phyloP scores from a whole-genome alignment of 2,888 invertebrate genomes.

The Dugesia japonica region DNA sequence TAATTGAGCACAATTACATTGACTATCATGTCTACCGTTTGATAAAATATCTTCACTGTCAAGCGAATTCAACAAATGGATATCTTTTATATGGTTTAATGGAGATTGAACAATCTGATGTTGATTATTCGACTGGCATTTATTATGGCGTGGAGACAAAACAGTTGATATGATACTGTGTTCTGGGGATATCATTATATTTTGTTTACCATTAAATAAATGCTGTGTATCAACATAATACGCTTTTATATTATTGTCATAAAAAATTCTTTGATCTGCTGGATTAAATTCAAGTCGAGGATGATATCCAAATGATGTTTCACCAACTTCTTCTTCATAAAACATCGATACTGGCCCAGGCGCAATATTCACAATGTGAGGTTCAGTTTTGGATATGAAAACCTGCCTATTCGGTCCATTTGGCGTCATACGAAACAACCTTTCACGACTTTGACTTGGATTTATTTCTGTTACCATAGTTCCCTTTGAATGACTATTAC shows the following conservation, averaged over 20 bases:
- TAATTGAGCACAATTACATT: not conserved
- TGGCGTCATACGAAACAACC: not conserved
- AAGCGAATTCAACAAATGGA: not conserved
- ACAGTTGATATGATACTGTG: constrained; percentile 15
- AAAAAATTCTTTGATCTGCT: constrained; percentile 9
- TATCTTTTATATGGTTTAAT: constrained; percentile 4
- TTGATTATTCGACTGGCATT: not conserved
- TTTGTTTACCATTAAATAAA: constrained; percentile 13
- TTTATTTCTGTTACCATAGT: not conserved
- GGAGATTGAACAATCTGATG: not conserved
- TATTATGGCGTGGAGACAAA: constrained; percentile 15
- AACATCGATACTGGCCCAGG: not conserved
- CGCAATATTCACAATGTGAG: not conserved
- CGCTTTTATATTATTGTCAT: not conserved
- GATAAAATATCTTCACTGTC: constrained; percentile 10
- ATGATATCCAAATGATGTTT: constrained; percentile 3
- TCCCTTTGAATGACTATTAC: not conserved
- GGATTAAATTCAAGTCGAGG: not conserved
- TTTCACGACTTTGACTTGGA: not conserved
- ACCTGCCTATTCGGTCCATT: not conserved
- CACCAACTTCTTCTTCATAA: not conserved
- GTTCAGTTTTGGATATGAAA: constrained; percentile 5
- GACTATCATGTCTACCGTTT: not conserved
- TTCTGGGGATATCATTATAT: constrained; percentile 7
- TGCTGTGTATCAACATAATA: constrained; percentile 7